These are phyloP conservation scores for Diuraphis noxia DNA, from an alignment of 1,140 invertebrate genomes.

Conservation along the genomic window DNA sequence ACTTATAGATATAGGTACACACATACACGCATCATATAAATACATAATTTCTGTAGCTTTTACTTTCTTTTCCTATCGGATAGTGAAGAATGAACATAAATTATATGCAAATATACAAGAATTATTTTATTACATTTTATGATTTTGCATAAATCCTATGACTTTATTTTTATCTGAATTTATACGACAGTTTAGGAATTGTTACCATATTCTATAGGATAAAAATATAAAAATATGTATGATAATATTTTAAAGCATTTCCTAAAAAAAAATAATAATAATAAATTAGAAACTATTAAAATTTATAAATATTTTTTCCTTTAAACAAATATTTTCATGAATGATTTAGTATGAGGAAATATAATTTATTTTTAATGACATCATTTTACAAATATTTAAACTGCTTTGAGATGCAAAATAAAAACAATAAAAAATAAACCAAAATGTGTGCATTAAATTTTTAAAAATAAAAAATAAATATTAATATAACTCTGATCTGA, in stretches of 20 bases:
- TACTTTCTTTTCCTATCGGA: neutral
- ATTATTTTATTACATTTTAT: neutral
- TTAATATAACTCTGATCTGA: too few species aligned
- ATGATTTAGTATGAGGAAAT: neutral
- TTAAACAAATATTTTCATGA: neutral
- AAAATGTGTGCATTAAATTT: neutral
- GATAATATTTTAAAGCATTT: neutral
- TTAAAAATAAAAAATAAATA: neutral
- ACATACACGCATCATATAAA: neutral
- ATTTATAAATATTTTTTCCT: neutral
- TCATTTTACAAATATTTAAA: neutral
- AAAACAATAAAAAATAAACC: neutral
- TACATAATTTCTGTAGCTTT: neutral
- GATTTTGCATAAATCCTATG: neutral
- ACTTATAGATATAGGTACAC: too few species aligned
- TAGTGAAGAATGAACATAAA: neutral
- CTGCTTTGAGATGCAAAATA: neutral
- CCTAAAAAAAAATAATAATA: too few species aligned
- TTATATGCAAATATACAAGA: neutral
- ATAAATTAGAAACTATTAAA: neutral
- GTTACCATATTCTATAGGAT: neutral
- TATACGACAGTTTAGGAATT: neutral
- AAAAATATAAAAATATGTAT: neutral
- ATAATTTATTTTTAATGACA: neutral
- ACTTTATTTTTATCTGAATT: neutral